These are phyloP conservation scores for Schizaphis graminum DNA, from an alignment of 2,888 invertebrate genomes.

Conservation along the genomic window DNA sequence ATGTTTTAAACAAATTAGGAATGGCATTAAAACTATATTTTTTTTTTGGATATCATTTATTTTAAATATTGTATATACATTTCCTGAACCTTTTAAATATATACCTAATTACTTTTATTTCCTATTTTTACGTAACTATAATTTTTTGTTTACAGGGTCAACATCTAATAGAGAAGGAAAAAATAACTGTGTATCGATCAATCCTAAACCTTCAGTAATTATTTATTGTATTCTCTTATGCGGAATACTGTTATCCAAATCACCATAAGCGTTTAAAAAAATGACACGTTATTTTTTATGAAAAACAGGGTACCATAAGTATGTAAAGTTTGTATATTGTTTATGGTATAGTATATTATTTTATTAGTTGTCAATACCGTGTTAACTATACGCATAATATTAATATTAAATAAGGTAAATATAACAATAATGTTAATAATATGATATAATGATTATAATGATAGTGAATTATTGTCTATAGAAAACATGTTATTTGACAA, in stretches of 20 bases:
- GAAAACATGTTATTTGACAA: neutral
- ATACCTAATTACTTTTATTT: neutral
- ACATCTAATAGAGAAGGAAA: neutral
- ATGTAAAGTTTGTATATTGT: conserved; percentile 9
- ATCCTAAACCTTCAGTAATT: neutral
- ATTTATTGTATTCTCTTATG: neutral
- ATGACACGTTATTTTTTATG: conserved; percentile 14
- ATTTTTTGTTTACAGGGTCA: conserved; percentile 36
- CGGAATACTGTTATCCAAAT: neutral
- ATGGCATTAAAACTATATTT: neutral
- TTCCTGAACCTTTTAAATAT: neutral
- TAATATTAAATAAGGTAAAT: neutral
- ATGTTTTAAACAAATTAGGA: neutral
- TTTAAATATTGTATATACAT: neutral
- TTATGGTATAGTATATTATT: neutral
- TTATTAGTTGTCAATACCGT: neutral
- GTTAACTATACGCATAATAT: neutral
- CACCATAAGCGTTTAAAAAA: neutral
- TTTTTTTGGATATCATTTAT: neutral
- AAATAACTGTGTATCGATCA: neutral
- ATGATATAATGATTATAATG: neutral
- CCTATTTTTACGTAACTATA: neutral
- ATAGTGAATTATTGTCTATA: neutral
- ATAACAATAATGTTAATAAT: neutral
- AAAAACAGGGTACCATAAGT: conserved; percentile 47